Percentiles rank a stretch among this genome's conserved stretches.
These are phyloP conservation scores for Amniataba percoides DNA, from an alignment of 2,797 vertebrate genomes.

Conservation along the genomic window DNA sequence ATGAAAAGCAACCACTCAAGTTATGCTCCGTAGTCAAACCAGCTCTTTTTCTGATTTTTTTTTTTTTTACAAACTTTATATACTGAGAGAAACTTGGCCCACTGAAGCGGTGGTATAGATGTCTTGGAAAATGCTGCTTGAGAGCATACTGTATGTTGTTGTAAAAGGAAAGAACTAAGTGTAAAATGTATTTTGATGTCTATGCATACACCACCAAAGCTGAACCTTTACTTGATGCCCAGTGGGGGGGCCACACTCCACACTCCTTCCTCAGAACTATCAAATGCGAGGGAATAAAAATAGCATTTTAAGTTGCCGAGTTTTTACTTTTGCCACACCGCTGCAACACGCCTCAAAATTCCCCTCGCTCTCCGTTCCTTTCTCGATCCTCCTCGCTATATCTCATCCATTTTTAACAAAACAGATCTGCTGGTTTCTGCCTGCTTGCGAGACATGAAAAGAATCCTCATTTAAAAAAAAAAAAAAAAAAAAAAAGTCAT, in stretches of 20 bases:
- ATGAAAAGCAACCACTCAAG: slow-evolving; percentile 14
- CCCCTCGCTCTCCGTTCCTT: neutral
- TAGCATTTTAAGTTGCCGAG: slow-evolving; percentile 45
- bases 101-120: slow-evolving; percentile 23
- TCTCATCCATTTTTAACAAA: slow-evolving; percentile 50
- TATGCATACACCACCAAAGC: slow-evolving; percentile 18
- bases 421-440: slow-evolving; percentile 20
- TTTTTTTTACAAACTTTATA: slow-evolving; percentile 18
- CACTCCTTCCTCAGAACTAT: slow-evolving; percentile 27
- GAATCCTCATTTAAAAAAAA: slow-evolving; percentile 48
- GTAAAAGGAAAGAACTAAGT: slow-evolving; percentile 29
- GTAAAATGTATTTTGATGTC: slow-evolving; percentile 54
- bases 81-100: slow-evolving; percentile 13
- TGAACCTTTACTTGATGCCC: slow-evolving; percentile 44
- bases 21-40: neutral
- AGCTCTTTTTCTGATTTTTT: neutral
- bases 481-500: slow-evolving; percentile 36
- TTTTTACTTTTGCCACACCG: slow-evolving; percentile 28
- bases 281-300: slow-evolving; percentile 51
- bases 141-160: slow-evolving; percentile 25
- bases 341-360: slow-evolving; percentile 22
- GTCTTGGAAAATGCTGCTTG: slow-evolving; percentile 29
- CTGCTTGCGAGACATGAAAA: slow-evolving; percentile 39
- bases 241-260: slow-evolving; percentile 40
- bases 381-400: slow-evolving; percentile 12